Percentiles rank a stretch among this genome's conserved stretches.
Evolutionary conservation across 2,888 invertebrate genomes (phyloP).

Genomic region (Meteorus cinctellus): DNA sequence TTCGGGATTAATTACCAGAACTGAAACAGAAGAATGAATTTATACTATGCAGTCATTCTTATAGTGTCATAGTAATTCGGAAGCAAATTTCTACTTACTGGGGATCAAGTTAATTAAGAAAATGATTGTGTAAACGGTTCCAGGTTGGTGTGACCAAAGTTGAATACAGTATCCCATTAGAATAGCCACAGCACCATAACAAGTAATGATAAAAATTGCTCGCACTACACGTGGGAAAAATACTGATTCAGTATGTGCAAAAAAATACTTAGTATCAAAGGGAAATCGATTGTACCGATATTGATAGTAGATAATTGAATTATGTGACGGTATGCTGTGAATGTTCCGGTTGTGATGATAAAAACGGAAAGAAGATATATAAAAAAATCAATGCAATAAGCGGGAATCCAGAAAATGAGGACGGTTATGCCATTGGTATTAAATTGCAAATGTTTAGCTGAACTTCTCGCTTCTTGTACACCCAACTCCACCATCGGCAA

Average conservation of each 20-base stretch:
- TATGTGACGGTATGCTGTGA: slow-evolving; percentile 6
- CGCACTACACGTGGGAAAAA: slow-evolving; percentile 39
- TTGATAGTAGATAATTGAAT: slow-evolving; percentile 4
- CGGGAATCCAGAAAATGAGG: slow-evolving; percentile 52
- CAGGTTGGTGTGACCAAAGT: slow-evolving; percentile 39
- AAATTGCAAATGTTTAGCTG: slow-evolving; percentile 50
- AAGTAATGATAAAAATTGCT: slow-evolving; percentile 44
- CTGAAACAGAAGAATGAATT: slow-evolving; percentile 32
- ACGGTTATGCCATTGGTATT: slow-evolving; percentile 48
- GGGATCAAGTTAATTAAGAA: slow-evolving; percentile 45
- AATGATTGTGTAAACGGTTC: slow-evolving; percentile 46
- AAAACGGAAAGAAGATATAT: slow-evolving; percentile 46
- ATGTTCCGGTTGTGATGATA: slow-evolving; percentile 21
- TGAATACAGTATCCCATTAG: slow-evolving; percentile 52
- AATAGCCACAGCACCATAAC: slow-evolving; percentile 51
- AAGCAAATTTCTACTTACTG: slow-evolving; percentile 32
- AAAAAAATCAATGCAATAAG: slow-evolving; percentile 52
- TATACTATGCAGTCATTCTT: neutral
- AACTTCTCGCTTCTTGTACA: slow-evolving; percentile 45
- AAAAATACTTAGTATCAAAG: neutral
- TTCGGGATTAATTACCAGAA: slow-evolving; percentile 42
- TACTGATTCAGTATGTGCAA: neutral
- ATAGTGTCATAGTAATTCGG: neutral
- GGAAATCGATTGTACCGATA: slow-evolving; percentile 24
- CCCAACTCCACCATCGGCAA: slow-evolving; percentile 51